Evolutionary conservation across 2,797 vertebrate species (phyloP).

Genomic region (Mormyrus hasselquistii): DNA sequence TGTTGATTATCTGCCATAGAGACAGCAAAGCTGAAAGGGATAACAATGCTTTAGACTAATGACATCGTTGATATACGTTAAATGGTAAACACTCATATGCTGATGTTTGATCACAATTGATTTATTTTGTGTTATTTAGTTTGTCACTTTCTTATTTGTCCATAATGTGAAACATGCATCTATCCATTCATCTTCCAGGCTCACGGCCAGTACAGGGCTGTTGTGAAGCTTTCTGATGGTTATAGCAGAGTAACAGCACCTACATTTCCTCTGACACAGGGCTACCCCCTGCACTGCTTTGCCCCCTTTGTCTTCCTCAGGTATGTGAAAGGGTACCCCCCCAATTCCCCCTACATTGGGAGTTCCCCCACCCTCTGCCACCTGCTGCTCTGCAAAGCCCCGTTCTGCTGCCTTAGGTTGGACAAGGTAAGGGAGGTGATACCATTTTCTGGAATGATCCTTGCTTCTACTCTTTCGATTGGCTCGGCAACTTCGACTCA

Average conservation of each 20-base stretch:
- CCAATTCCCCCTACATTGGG: constrained; percentile 94
- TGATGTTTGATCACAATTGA: not conserved
- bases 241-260: not conserved
- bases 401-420: constrained; percentile 88
- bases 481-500: not conserved
- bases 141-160: not conserved
- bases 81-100: too few species aligned
- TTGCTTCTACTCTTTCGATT: too few species aligned
- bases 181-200: not conserved
- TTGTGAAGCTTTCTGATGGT: not conserved
- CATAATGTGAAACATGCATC: not conserved
- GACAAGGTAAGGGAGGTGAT: constrained; percentile 70
- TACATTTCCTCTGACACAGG: not conserved
- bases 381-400: constrained; percentile 82
- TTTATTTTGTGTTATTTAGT: not conserved
- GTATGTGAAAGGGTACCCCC: constrained; percentile 93
- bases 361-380: constrained; percentile 94
- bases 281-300: not conserved
- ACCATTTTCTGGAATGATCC: not conserved
- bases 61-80: not conserved
- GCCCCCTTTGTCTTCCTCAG: constrained; percentile 47
- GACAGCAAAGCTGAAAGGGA: not conserved
- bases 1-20: not conserved
- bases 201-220: not conserved
- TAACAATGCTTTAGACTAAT: not conserved